Conservation (phyloP, 2,888 invertebrate species). For the Acrocyrtus sp. region DNA sequence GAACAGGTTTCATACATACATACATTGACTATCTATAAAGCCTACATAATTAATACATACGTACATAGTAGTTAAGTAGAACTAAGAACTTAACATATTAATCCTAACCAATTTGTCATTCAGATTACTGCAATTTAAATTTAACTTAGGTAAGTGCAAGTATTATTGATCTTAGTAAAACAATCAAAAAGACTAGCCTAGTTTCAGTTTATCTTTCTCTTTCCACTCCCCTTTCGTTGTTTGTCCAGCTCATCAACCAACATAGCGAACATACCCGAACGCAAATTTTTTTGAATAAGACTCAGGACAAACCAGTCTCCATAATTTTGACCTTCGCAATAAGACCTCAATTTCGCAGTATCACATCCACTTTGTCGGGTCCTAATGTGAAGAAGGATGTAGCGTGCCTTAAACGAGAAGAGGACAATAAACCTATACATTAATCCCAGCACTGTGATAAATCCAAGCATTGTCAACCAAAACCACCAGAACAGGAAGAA, state of each 20-base stretch:
- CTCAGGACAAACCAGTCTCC: constrained; percentile 32
- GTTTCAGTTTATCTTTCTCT: too few species aligned
- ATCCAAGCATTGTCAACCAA: constrained; percentile 18
- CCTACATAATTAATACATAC: too few species aligned
- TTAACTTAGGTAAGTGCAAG: too few species aligned
- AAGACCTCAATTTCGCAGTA: background rate
- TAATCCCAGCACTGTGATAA: background rate
- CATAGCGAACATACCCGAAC: background rate
- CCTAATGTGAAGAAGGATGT: constrained; percentile 1
- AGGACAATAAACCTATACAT: constrained; percentile 7
- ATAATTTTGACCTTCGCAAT: constrained; percentile 1
- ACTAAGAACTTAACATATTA: too few species aligned
- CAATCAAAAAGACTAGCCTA: too few species aligned
- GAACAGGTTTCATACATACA: too few species aligned
- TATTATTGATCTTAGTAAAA: too few species aligned
- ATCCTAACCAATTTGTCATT: too few species aligned
- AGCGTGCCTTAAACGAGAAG: background rate
- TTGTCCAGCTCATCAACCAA: background rate
- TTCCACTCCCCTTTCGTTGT: constrained; percentile 1
- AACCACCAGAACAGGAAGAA: constrained; percentile 33
- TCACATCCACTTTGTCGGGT: background rate
- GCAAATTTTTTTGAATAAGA: constrained; percentile 22
- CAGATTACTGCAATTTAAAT: too few species aligned
- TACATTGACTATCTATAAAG: too few species aligned
- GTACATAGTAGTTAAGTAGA: too few species aligned